Evolutionary conservation across 2,797 vertebrate genomes (phyloP).

Genomic region (Pantherophis vulpinus): DNA sequence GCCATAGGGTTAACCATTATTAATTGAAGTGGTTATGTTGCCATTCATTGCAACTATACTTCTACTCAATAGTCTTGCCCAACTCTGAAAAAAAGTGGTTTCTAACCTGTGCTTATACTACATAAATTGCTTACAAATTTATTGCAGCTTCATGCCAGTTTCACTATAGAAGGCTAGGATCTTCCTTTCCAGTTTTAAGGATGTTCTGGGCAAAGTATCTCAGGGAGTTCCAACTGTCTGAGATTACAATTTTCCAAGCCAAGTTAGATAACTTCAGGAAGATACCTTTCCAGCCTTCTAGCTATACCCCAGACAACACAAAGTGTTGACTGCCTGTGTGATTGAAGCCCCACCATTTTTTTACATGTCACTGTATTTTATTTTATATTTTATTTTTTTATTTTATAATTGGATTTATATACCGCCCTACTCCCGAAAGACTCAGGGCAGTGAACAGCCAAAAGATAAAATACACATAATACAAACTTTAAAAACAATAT

Average conservation of each 20-base stretch:
- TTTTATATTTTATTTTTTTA: too few species aligned
- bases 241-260: background rate
- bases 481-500: too few species aligned
- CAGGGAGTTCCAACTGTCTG: background rate
- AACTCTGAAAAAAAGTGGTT: background rate
- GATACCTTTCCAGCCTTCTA: background rate
- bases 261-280: background rate
- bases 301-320: background rate
- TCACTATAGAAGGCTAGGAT: background rate
- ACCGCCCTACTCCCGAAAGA: too few species aligned
- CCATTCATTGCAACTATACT: background rate
- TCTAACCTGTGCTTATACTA: background rate
- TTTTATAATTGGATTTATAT: too few species aligned
- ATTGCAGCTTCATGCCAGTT: background rate
- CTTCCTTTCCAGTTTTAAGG: background rate
- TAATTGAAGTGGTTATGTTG: background rate
- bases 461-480: too few species aligned
- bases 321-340: background rate
- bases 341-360: background rate
- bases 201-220: background rate
- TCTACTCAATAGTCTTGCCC: background rate
- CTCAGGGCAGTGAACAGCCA: too few species aligned
- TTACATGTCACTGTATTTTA: background rate
- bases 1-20: background rate
- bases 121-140: background rate